Base-by-base conservation (phyloP, 2,888 invertebrate genomes). In the Lithophane leautieri region DNA sequence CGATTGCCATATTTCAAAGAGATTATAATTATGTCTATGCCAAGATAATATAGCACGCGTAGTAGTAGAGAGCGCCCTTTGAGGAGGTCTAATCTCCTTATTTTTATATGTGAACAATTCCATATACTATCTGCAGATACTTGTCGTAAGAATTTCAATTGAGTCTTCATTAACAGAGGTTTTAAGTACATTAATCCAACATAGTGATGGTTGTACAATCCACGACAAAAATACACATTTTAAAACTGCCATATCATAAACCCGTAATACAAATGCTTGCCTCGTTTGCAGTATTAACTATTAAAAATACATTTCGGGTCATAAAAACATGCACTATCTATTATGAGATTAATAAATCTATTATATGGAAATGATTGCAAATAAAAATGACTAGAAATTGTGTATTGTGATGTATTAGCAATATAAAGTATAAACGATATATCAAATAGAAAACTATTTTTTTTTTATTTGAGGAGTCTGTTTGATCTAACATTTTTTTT, bases 361-460 rank as follows among this genome's bases (percentile, higher is more conserved):
- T 47, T 65, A 70, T 77, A 79, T 72, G 70, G 70, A 79, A 73
- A 82, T 66, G 69, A 76, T 80, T 81, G 81, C 84, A 86, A 85
- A 81, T 80, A 86, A 82, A 78, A 88, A 86, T 89, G 89, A 89
- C 89, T 89, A 89, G 89, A 89, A 78, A 84, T 78, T 73, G 73
- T 85, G 78, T 84, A 69, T 80, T 89, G 88, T 88, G 88, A 88
- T 88, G 87, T 79, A 76, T 81, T 79, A 71, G 66, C 75, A 78
- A 78, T 74, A 80, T 71, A 78, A 75, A 80, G 66, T 72, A 74
- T 73, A 76, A 78, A 72, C 28, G 0, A 76, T 62, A 56, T 69
- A 79, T 78, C 52, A 76, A 80, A 77, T 62, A 73, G 65, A 61
- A 56, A 82, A 78, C 62, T 71, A 75, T 47, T 61, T 61, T 63